Base-by-base conservation (phyloP, 2,888 invertebrate species). In the Archips crataeganus region DNA sequence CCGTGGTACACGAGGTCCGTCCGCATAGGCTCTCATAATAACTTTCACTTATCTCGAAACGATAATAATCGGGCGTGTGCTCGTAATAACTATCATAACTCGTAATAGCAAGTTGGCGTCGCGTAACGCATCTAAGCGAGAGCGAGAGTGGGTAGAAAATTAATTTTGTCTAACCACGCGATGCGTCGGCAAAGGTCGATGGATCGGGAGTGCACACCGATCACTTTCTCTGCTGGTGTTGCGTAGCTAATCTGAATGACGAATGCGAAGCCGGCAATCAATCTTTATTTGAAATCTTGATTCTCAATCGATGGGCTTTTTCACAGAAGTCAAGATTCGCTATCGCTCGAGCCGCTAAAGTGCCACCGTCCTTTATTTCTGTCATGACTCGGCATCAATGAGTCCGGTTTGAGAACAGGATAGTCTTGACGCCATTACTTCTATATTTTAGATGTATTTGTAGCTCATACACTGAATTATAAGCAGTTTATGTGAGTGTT, bases 81-180 rank as follows among this genome's bases (percentile, higher is more conserved):
- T 84, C 86, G 86, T 90, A 90, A 84, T 84, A 85, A 87, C 87
- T 85, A 85, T 83, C 81, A 85, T 89, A 88, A 85, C 84, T 85
- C 83, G 89, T 88, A 87, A 90, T 86, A 86, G 66, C 68, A 68
- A 63, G 59, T 47, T 67, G 70, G 60, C 71, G 54, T 71, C 71
- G 63, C 68, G 75, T 76, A 89, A 88, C 88, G 81, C 84, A 85
- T 86, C 82, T 80, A 77, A 77, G 79, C 78, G 87, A 90, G 87
- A 92, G 89, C 85, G 92, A 91, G 92, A 93, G 91, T 92, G 87
- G 87, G 84, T 84, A 82, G 82, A 84, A 85, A 87, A 89, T 90
- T 90, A 89, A 91, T 92, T 91, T 88, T 85, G 89, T 89, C 85
- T 86, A 86, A 86, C 87, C 93, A 92, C 91, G 91, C 91, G 85